Evolutionary conservation across 2,888 invertebrate genomes (phyloP).

Genomic region (Melanophora roralis): DNA sequence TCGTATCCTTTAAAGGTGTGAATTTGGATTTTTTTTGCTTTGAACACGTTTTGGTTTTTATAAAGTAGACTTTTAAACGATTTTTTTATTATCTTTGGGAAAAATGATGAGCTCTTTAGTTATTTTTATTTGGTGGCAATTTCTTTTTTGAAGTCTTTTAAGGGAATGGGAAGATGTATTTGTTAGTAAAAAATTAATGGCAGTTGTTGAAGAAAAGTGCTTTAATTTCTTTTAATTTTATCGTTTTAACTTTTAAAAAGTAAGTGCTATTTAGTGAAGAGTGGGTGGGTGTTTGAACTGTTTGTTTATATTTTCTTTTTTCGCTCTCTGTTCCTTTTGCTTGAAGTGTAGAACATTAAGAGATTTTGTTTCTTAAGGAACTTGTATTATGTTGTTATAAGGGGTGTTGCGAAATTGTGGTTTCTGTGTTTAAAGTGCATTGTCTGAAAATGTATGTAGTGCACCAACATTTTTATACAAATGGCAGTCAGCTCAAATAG

Average conservation of each 20-base stretch:
- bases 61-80: conserved; percentile 40
- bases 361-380: neutral
- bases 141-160: neutral
- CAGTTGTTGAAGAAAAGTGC: neutral
- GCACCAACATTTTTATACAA: conserved; percentile 34
- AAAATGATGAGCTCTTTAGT: neutral
- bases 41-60: conserved; percentile 61
- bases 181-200: neutral
- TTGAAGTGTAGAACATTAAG: neutral
- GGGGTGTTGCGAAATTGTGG: conserved; percentile 20
- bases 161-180: neutral
- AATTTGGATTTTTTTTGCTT: neutral
- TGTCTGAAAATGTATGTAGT: conserved; percentile 24
- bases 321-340: neutral
- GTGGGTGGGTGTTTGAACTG: neutral
- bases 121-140: neutral
- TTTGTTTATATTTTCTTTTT: neutral
- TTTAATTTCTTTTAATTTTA: neutral
- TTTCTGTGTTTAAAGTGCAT: conserved; percentile 35
- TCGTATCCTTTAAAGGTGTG: conserved; percentile 20
- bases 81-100: neutral
- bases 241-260: conserved; percentile 6
- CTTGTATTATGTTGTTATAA: conserved; percentile 32
- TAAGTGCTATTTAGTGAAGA: conserved; percentile 17
- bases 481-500: conserved; percentile 33